Evolutionary conservation across 2,113 vertebrate species (phyloP), one percentile per base, ranked within the genome.

Genomic region (Alaudala cheleensis): DNA sequence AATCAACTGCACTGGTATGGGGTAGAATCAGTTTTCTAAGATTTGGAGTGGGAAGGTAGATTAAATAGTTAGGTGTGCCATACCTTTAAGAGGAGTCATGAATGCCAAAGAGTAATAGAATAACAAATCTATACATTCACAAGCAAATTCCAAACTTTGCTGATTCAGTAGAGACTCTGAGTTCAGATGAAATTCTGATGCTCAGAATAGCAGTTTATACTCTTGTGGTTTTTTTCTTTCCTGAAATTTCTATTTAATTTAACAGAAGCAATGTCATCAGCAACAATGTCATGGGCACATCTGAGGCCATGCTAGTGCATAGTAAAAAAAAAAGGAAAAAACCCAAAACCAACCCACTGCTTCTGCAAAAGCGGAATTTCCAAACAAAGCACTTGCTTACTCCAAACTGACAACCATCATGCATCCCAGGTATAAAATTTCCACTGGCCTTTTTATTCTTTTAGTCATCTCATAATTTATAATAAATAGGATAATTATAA

Each of bases 401-500:
- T 96, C 96, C 96, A 91, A 96, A 97, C 96, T 95, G 95, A 98
- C 97, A 97, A 96, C 64, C 73, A 51, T 96, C 97, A 97, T 97
- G 98, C 98, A 98, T 97, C 97, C 97, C 97, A 97, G 91, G 88
- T 97, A 98, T 80, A 98, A 98, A 97, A 97, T 96, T 97, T 97
- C 97, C 98, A 98, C 98, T 98, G 98, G 98, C 98, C 97, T 95
- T 97, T 97, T 97, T 79, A 96, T 96, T 97, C 96, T 98, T 98
- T 98, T 97, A 96, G 96, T 98, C 97, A 97, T 96, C 97, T 98
- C 97, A 98, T 98, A 98, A 98, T 98, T 98, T 98, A 98, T 98
- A 98, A 98, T 98, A 98, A 98, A 98, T 98, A 98, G 96, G 95
- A 97, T 98, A 98, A 98, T 92, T 97, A 96, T 92, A 98, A 98